A percentile compares a stretch with the other conserved stretches of the same genome.
Evolutionary conservation across 2,797 vertebrate species (phyloP).

Genomic region (Brachyrhaphis roseni): DNA sequence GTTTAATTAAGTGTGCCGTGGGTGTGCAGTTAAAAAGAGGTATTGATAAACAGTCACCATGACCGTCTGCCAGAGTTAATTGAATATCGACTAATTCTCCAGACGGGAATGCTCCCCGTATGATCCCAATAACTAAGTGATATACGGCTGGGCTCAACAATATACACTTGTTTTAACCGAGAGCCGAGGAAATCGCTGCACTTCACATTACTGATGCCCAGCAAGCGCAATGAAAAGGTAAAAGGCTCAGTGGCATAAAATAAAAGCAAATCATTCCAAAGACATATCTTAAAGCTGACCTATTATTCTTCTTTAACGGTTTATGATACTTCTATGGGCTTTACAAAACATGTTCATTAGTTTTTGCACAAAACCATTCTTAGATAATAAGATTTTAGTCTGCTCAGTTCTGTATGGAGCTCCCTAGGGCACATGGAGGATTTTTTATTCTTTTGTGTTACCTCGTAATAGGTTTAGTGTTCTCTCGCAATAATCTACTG

Average conservation of each 20-base stretch:
- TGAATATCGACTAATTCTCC: conserved; percentile 80
- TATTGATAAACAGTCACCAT: conserved; percentile 78
- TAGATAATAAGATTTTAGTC: too few relatives aligned
- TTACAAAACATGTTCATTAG: too few relatives aligned
- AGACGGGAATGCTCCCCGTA: conserved; percentile 62
- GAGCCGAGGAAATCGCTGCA: conserved; percentile 49
- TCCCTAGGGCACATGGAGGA: too few relatives aligned
- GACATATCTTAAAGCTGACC: not conserved
- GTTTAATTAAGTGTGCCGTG: conserved; percentile 76
- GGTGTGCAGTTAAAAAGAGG: conserved; percentile 71
- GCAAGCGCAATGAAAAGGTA: conserved; percentile 23
- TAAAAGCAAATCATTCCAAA: not conserved
- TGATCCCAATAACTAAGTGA: conserved; percentile 59
- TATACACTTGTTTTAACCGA: conserved; percentile 64
- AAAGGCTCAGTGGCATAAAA: not conserved
- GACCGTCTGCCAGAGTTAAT: conserved; percentile 76
- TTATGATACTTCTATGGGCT: too few relatives aligned
- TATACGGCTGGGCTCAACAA: conserved; percentile 53
- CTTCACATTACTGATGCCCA: conserved; percentile 31
- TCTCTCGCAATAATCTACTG: too few relatives aligned
- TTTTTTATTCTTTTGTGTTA: too few relatives aligned
- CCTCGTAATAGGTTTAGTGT: too few relatives aligned
- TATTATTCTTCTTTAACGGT: too few relatives aligned
- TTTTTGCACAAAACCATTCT: too few relatives aligned
- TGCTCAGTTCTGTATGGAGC: too few relatives aligned